Evolutionary conservation across 2,888 invertebrate species (phyloP).

Genomic region (Ophonus ardosiacus): DNA sequence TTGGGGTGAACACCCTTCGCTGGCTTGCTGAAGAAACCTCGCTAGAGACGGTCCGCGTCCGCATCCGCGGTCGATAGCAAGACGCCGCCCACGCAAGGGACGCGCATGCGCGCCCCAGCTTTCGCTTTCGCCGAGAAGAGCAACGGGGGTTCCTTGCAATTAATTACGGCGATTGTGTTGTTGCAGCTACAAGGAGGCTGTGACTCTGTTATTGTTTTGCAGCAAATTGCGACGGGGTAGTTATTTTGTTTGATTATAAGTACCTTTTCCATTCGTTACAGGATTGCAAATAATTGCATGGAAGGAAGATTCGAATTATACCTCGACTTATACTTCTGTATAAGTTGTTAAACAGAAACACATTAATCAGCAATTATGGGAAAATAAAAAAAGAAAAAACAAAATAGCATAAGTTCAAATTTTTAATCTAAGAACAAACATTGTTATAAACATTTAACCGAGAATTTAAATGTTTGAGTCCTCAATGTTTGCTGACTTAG

Average conservation of each 20-base stretch:
- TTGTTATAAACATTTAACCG: too few species aligned
- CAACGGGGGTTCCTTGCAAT: conserved; percentile 49
- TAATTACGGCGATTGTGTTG: conserved; percentile 59
- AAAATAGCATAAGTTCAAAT: too few species aligned
- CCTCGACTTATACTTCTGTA: too few species aligned
- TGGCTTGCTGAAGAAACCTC: conserved; percentile 6
- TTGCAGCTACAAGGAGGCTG: conserved; percentile 25
- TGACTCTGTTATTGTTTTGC: conserved; percentile 31
- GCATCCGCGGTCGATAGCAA: conserved; percentile 53
- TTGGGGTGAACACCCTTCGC: conserved; percentile 33
- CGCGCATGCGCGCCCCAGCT: conserved; percentile 26
- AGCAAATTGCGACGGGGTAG: not conserved
- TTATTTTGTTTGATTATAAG: conserved; percentile 23
- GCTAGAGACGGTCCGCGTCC: not conserved
- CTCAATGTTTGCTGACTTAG: too few species aligned
- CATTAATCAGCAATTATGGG: too few species aligned
- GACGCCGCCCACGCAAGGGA: conserved; percentile 43
- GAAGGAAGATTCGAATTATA: too few species aligned
- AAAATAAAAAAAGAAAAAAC: too few species aligned
- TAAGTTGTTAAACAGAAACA: too few species aligned
- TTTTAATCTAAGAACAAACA: too few species aligned
- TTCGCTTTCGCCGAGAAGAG: conserved; percentile 48
- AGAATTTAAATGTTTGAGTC: too few species aligned
- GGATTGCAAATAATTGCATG: too few species aligned
- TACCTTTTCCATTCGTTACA: not conserved